Percentiles rank a stretch among this genome's conserved stretches.
phyloP scores from a whole-genome alignment of 2,113 vertebrate species.

The Tragelaphus scriptus region DNA sequence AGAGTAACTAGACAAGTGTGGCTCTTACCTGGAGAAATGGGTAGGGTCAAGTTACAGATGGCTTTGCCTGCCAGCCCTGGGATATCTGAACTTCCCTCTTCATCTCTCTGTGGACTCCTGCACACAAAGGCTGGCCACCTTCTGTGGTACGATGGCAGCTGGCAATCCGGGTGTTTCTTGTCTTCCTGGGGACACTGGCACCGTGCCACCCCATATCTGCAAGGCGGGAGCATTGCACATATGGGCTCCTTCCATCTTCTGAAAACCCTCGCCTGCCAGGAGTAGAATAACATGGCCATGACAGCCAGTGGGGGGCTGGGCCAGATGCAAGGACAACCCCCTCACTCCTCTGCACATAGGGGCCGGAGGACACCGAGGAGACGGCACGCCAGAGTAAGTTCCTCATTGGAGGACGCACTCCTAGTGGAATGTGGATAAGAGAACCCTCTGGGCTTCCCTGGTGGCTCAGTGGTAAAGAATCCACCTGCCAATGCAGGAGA shows the following conservation, averaged over 20 bases:
- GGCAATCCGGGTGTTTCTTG: not conserved
- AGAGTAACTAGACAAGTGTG: not conserved
- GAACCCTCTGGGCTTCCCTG: not conserved
- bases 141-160: not conserved
- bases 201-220: not conserved
- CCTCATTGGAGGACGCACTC: slow-evolving; percentile 46
- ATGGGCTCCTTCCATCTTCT: not conserved
- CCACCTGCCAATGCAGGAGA: not conserved
- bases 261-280: not conserved
- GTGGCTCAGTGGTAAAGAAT: not conserved
- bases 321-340: not conserved
- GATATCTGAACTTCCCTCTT: not conserved
- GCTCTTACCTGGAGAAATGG: not conserved
- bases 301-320: not conserved
- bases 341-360: not conserved
- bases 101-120: not conserved
- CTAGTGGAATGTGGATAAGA: slow-evolving; percentile 33
- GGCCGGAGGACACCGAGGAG: slow-evolving; percentile 21
- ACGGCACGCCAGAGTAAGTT: slow-evolving; percentile 36
- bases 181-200: slow-evolving; percentile 13
- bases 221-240: not conserved
- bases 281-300: not conserved
- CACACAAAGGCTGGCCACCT: not conserved
- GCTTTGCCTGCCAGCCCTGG: not conserved
- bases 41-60: not conserved